These are phyloP conservation scores for Sebastes glaucus DNA, from an alignment of 2,797 vertebrate species.

Conservation along the genomic window DNA sequence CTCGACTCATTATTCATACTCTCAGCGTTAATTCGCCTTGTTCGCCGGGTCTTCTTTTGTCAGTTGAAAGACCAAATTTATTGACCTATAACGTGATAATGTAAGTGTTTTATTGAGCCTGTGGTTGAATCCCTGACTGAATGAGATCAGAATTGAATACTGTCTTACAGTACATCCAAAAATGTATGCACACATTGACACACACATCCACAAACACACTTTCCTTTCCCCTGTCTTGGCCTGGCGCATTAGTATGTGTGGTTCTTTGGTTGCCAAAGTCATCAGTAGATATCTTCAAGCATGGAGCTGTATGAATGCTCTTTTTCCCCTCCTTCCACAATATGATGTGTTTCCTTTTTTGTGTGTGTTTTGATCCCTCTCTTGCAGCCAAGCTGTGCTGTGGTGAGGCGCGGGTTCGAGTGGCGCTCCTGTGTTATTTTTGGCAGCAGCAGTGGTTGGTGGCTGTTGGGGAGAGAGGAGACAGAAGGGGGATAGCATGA, in stretches of 20 bases:
- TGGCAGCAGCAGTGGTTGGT: constrained; percentile 86
- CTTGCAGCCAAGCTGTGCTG: constrained; percentile 81
- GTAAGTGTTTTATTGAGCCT: constrained; percentile 51
- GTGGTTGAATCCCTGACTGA: constrained; percentile 64
- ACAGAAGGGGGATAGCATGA: constrained; percentile 75
- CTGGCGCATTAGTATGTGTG: constrained; percentile 65
- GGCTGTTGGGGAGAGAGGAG: constrained; percentile 83
- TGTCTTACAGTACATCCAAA: constrained; percentile 60
- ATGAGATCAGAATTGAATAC: constrained; percentile 67
- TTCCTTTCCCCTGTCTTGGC: constrained; percentile 67
- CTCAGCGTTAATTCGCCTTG: constrained; percentile 50
- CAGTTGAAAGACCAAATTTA: constrained; percentile 55
- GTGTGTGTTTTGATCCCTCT: constrained; percentile 89
- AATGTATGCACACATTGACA: constrained; percentile 54
- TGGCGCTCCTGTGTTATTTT: constrained; percentile 90
- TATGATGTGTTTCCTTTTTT: constrained; percentile 89
- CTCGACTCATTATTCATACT: constrained; percentile 52
- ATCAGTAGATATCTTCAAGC: constrained; percentile 85
- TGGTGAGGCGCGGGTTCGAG: constrained; percentile 84
- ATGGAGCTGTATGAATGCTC: constrained; percentile 77
- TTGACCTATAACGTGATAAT: constrained; percentile 72
- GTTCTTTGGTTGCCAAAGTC: constrained; percentile 81
- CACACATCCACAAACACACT: constrained; percentile 56
- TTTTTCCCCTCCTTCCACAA: constrained; percentile 79
- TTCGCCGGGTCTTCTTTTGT: constrained; percentile 42